Conservation (phyloP, 1,140 invertebrate species). For the Chlorops oryzae region DNA sequence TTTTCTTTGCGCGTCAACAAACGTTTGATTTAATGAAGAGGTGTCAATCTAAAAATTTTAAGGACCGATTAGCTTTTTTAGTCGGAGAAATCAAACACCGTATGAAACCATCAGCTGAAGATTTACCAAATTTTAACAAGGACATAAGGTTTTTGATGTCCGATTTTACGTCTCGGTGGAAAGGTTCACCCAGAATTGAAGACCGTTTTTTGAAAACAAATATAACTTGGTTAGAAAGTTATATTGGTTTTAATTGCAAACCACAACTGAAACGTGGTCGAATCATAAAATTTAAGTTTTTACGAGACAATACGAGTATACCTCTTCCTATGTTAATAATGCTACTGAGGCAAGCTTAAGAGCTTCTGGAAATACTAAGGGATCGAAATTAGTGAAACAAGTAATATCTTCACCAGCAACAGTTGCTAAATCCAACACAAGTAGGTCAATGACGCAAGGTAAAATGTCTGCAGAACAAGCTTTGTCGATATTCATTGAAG, state of each 20-base stretch:
- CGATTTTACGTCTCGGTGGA: background rate
- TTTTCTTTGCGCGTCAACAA: background rate
- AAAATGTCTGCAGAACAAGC: background rate
- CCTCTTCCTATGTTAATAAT: background rate
- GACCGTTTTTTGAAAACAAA: background rate
- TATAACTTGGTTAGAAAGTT: background rate
- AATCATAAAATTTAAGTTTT: background rate
- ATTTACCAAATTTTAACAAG: background rate
- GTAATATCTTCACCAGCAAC: background rate
- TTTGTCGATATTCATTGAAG: background rate
- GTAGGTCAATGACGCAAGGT: background rate
- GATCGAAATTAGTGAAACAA: background rate
- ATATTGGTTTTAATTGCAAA: background rate
- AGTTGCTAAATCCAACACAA: background rate
- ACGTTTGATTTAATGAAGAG: background rate
- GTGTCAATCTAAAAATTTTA: background rate
- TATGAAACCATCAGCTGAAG: background rate
- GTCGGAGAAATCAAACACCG: background rate
- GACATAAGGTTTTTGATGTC: background rate
- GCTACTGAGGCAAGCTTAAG: background rate
- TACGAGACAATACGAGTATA: background rate
- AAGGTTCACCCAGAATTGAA: background rate
- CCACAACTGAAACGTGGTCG: background rate
- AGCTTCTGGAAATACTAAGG: background rate
- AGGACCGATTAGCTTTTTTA: background rate